Evolutionary conservation across 1,140 invertebrate species (phyloP).

Genomic region (Hestina assimilis): DNA sequence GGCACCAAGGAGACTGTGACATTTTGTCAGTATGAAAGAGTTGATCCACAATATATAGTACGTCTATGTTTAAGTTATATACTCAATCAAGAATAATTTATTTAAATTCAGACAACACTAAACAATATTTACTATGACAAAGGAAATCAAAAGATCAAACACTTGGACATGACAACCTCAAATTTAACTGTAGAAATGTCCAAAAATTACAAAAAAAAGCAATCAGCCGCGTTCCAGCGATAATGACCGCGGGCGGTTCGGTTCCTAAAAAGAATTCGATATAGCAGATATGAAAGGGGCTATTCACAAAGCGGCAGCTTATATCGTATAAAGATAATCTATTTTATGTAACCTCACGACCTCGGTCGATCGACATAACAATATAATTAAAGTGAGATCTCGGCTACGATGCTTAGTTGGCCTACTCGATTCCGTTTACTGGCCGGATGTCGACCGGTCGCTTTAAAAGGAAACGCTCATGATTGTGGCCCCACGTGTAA

Average conservation of each 20-base stretch:
- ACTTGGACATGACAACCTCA: constrained; percentile 13
- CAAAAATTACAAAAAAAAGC: constrained; percentile 66
- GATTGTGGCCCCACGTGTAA: constrained; percentile 57
- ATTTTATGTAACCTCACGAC: constrained; percentile 76
- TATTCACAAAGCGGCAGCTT: constrained; percentile 71
- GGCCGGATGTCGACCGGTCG: constrained; percentile 59
- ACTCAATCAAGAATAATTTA: too few species aligned
- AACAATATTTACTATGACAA: not conserved
- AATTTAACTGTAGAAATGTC: constrained; percentile 38
- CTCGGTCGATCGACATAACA: constrained; percentile 65
- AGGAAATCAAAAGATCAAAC: constrained; percentile 2
- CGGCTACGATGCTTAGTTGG: constrained; percentile 42
- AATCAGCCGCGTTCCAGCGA: constrained; percentile 55
- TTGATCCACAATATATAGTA: too few species aligned
- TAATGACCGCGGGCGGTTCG: constrained; percentile 45
- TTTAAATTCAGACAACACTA: too few species aligned
- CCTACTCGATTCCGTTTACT: constrained; percentile 48
- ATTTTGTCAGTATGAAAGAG: too few species aligned
- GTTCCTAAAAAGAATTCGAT: constrained; percentile 56
- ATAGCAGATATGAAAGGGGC: constrained; percentile 64
- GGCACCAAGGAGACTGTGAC: too few species aligned
- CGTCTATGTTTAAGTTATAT: too few species aligned
- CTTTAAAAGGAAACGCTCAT: constrained; percentile 60
- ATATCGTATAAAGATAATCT: constrained; percentile 72
- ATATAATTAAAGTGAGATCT: constrained; percentile 77